Conservation (phyloP, 2,888 invertebrate genomes). For the Drosophila gaucha region DNA sequence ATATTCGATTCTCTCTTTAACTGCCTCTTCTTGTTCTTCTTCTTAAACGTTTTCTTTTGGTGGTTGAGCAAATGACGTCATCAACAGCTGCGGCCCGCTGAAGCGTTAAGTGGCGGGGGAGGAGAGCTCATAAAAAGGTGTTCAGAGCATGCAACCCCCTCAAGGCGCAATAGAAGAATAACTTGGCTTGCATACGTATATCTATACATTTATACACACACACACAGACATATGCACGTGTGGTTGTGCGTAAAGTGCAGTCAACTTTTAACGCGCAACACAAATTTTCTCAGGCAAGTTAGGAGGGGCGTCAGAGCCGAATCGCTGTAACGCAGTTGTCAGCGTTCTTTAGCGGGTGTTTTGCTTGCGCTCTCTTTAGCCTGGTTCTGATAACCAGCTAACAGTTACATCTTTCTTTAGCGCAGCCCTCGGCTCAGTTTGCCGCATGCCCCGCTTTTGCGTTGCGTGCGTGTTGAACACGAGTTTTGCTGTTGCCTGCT, state of each 20-base stretch:
- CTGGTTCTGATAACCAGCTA: conserved; percentile 28
- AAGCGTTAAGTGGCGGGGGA: conserved; percentile 18
- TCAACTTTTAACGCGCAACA: conserved; percentile 37
- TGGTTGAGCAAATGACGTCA: conserved; percentile 49
- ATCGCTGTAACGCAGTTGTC: conserved; percentile 2
- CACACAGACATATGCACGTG: neutral
- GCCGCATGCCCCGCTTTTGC: neutral
- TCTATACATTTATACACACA: neutral
- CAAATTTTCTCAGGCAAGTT: conserved; percentile 13
- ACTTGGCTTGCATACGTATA: neutral
- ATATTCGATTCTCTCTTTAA: neutral
- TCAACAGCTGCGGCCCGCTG: conserved; percentile 14
- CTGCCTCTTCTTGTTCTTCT: neutral
- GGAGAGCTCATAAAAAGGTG: conserved; percentile 25
- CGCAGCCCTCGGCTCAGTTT: neutral
- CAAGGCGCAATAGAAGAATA: conserved; percentile 18
- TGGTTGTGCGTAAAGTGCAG: conserved; percentile 28
- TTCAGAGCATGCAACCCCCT: conserved; percentile 24
- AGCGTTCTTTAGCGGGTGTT: conserved; percentile 13
- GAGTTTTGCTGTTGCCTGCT: conserved; percentile 11
- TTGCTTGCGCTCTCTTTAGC: conserved; percentile 31
- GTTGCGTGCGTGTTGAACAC: conserved; percentile 23
- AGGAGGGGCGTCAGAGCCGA: neutral
- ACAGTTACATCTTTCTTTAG: conserved; percentile 28
- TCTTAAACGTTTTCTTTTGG: conserved; percentile 7